Evolutionary conservation across 2,797 vertebrate species (phyloP), one percentile per base, ranked within the genome.

Genomic region (Coregonus suidteri): DNA sequence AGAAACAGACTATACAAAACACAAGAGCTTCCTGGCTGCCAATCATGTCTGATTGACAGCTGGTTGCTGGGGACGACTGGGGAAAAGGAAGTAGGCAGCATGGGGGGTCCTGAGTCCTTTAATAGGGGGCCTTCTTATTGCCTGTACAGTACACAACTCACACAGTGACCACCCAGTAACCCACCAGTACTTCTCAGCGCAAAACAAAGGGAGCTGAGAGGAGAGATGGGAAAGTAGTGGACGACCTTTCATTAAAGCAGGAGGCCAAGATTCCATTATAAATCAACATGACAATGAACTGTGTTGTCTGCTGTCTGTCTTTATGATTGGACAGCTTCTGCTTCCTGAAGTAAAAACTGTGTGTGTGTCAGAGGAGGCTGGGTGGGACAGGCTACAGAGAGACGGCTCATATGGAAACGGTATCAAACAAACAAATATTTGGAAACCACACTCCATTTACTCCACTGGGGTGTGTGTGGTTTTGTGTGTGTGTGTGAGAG

Each of bases 401-500:
- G 25, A 25, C 25, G 25, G 25, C 25, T 25, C 25, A 25, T 25
- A 25, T 25, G 25, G 25, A 25, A 25, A 25, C 25, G 25, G 25
- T 25, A 25, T 25, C 25, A 25, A 1, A 25, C 25, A 25, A 25
- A 25, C 25, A 25, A 25, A 25, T 25, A 25, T 25, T 25, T 25
- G 25, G 25, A 25, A 25, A 25, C 25, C 25, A 25, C 25, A 25
- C 25, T 25, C 25, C 25, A 25, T 25, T 25, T 25, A 25, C 25
- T 25, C 25, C 25, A 25, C 25, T 25, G 25, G 25, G 25, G 25
- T 25, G 73, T 67, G 66, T 81, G 75, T 65, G 52, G n/a, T 34
- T 35, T 83, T 85, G 79, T 75, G 84, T 78, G 72, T 82, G 78
- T 81, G 53, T 20, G 6, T 41, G n/a, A 30, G n/a, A 52, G 34